Base-by-base conservation (phyloP, 2,888 invertebrate genomes). In the Gonocerus acuteangulatus region DNA sequence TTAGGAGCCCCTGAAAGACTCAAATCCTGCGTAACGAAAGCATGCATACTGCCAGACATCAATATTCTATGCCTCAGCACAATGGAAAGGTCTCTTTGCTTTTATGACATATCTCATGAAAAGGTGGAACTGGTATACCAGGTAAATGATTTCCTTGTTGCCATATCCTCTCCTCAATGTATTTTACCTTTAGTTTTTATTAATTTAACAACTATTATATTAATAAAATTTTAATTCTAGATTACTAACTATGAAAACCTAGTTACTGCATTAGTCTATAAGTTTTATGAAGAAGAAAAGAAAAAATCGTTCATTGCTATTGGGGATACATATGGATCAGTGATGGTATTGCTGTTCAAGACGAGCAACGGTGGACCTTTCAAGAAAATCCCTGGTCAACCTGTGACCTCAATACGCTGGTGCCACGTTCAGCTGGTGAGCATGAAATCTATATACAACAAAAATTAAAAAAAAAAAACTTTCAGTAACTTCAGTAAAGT, bases 11-110 rank as follows among this genome's bases (percentile, higher is more conserved):
- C n/a, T n/a, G n/a, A n/a, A n/a, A n/a, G n/a, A n/a, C n/a, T 27
- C 27, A 27, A 9, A 27, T 6, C 27, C 27, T 9, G 9, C 9
- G 9, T 27, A 6, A 9, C 9, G 4, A 27, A 27, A 9, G 27
- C 27, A 6, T 82, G 82, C 61, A 82, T 83, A 62, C 75, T 91
- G 73, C 84, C 89, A 0, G 88, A 89, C 72, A 83, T 89, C 54
- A 84, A 84, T 72, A 82, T 89, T 69, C 76, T 91, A 16, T 87
- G 86, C 65, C 83, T 87, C 11, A 81, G 86, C 62, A 86, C 89
- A 15, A 84, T 87, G 0, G 87, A 89, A 73, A 76, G 86, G 15
- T 89, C 89, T 71, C 74, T 91, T 47, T 80, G 86, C 66, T 88
- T 91, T 74, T 91, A 90, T 71, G 89, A 90, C 72, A 83, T 84